Evolutionary conservation across 2,113 vertebrate species (phyloP).

Genomic region (Scophthalmus maximus): DNA sequence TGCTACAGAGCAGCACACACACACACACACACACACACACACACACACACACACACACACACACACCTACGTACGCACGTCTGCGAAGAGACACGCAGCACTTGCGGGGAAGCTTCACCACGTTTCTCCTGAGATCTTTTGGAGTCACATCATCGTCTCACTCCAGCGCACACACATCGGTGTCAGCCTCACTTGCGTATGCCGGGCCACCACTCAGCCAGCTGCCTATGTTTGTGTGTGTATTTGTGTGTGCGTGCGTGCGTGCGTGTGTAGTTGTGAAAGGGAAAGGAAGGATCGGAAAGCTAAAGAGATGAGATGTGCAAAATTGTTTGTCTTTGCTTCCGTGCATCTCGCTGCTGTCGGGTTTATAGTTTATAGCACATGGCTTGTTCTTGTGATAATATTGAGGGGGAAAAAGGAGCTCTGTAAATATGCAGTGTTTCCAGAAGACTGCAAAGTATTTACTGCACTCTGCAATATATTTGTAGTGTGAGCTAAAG

Average conservation of each 20-base stretch:
- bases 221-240: slow-evolving; percentile 31
- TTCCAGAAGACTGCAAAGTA: not conserved
- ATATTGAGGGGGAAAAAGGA: not conserved
- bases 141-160: slow-evolving; percentile 50
- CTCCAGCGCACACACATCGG: slow-evolving; percentile 60
- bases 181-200: slow-evolving; percentile 24
- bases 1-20: slow-evolving; percentile 41
- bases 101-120: slow-evolving; percentile 40
- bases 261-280: slow-evolving; percentile 28
- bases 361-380: slow-evolving; percentile 3
- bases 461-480: not conserved
- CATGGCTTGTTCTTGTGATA: not conserved
- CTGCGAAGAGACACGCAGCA: slow-evolving; percentile 20
- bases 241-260: slow-evolving; percentile 31
- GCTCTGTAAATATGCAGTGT: not conserved
- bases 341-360: not conserved
- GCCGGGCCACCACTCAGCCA: slow-evolving; percentile 20
- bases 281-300: slow-evolving; percentile 11
- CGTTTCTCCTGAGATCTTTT: slow-evolving; percentile 64
- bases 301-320: slow-evolving; percentile 1
- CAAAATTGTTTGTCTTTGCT: not conserved
- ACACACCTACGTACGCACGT: slow-evolving; percentile 8
- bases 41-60: slow-evolving; percentile 22
- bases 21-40: slow-evolving; percentile 27
- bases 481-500: not conserved